These are phyloP conservation scores for Paramisgurnus dabryanus DNA, from an alignment of 2,113 vertebrate species.

Conservation along the genomic window DNA sequence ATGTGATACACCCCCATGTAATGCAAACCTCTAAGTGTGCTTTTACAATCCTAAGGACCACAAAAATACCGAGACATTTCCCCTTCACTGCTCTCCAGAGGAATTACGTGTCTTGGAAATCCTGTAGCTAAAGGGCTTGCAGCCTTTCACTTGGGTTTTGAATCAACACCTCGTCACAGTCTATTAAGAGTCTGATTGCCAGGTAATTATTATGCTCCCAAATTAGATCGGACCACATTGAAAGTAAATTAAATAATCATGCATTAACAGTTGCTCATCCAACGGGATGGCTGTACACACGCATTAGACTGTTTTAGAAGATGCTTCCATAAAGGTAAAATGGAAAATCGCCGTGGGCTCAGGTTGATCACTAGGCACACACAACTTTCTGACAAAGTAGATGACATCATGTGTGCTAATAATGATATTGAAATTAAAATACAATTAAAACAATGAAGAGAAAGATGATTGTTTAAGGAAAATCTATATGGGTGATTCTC, in stretches of 20 bases:
- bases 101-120: conserved; percentile 45
- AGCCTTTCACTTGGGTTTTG: conserved; percentile 37
- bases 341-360: background rate
- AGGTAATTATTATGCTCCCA: conserved; percentile 57
- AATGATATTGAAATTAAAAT: background rate
- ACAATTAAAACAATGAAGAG: background rate
- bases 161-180: conserved; percentile 60
- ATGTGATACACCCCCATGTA: background rate
- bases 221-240: conserved; percentile 56
- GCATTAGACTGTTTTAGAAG: conserved; percentile 34
- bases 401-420: conserved; percentile 22
- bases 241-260: conserved; percentile 59
- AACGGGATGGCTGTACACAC: conserved; percentile 51
- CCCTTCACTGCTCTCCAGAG: conserved; percentile 41
- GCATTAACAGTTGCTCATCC: conserved; percentile 54
- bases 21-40: conserved; percentile 5
- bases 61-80: conserved; percentile 22
- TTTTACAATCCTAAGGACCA: conserved; percentile 35
- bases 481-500: background rate
- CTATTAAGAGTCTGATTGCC: conserved; percentile 57
- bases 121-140: conserved; percentile 47
- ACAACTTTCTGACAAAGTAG: conserved; percentile 18
- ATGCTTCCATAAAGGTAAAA: conserved; percentile 18
- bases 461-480: background rate
- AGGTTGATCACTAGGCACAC: background rate